Base-by-base conservation (phyloP, 2,797 vertebrate species). In the Capromys pilorides region DNA sequence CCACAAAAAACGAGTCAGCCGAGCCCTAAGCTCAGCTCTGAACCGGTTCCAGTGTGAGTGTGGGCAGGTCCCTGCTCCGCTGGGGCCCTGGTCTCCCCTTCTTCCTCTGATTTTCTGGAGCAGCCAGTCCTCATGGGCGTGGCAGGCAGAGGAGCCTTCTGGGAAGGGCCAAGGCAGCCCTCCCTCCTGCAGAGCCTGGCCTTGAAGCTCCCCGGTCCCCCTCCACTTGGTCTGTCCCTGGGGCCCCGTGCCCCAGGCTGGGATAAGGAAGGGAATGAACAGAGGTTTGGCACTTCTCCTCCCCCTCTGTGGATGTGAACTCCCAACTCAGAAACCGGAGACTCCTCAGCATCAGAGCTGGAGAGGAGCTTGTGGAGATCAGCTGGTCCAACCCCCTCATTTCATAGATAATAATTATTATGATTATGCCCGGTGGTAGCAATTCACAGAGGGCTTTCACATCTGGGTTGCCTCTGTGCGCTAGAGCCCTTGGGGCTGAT, bases 321-420 rank as follows among this genome's bases (percentile, higher is more conserved):
- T 90, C 93, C 61, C 59, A 61, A 49, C 91, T 84, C 14, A 11
- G 91, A 86, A 95, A 83, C 36, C 36, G 0, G 1, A 95, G 88
- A 90, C 64, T 91, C 86, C 92, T 92, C 45, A 9, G 92, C 81
- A 41, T 90, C 67, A 59, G 92, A 89, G 85, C 87, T 95, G 87
- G 94, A 92, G 64, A 54, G 82, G 75, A 81, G 95, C 91, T 89
- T 49, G 0, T 6, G 9, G 85, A 51, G 85, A 96, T 83, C 54
- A 86, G 77, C 90, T 94, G 92, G 85, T 85, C 90, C 90, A 93
- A 24, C 73, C 83, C 80, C 86, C 90, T 95, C n/a, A 2, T 95
- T 92, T 75, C 71, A 80, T 87, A 94, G 95, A 95, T 87, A 71
- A 88, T 96, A 90, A 95, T 94, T 57, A 92, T 59, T 10, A 85